Conservation (phyloP, 2,113 vertebrate species). For the mouse (Mus musculus) region DNA sequence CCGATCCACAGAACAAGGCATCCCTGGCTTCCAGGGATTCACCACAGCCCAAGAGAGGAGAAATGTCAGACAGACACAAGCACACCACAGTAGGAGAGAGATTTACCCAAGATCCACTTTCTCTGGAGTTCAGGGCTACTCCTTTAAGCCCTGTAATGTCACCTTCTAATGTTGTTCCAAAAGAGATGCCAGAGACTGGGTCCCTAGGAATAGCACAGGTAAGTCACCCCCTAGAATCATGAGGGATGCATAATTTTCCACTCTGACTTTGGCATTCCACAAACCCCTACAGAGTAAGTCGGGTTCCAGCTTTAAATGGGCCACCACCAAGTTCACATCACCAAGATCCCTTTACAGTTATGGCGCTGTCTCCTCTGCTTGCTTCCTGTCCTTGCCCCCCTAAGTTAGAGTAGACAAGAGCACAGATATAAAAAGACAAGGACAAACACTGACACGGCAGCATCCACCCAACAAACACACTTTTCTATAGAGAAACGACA, state of each 20-base stretch:
- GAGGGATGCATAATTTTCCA: background rate
- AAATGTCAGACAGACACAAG: background rate
- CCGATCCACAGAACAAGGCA: background rate
- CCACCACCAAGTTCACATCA: background rate
- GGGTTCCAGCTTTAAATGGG: background rate
- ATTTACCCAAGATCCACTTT: background rate
- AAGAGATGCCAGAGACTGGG: constrained; percentile 2
- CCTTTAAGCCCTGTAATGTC: background rate
- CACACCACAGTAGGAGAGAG: background rate
- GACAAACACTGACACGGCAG: background rate
- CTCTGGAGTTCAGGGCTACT: background rate
- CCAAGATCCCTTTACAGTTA: too few relatives aligned
- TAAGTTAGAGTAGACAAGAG: background rate
- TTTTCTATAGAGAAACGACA: background rate
- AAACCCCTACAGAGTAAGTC: background rate
- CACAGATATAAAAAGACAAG: background rate
- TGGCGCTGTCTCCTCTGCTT: background rate
- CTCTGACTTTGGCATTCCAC: background rate
- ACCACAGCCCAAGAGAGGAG: background rate
- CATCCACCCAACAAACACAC: background rate
- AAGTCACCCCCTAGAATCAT: background rate
- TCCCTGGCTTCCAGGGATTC: background rate
- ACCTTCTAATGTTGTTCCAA: background rate
- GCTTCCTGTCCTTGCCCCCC: background rate
- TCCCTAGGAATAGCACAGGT: background rate